A percentile compares a stretch with the other conserved stretches of the same genome.
Evolutionary conservation across 1,140 invertebrate genomes (phyloP).

Genomic region (Trachymyrmex cornetzi): DNA sequence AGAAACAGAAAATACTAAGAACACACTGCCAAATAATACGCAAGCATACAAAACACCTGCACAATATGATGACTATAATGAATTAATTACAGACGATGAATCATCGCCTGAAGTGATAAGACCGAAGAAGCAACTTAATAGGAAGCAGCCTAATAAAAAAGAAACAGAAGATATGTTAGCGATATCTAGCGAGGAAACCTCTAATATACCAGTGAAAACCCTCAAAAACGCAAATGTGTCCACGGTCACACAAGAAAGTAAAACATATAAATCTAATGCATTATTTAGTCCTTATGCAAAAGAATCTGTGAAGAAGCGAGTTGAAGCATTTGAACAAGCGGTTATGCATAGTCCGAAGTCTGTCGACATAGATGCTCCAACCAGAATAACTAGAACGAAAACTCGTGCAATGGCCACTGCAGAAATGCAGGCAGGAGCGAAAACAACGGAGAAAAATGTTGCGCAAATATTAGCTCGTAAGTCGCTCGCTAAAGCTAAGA

Average conservation of each 20-base stretch:
- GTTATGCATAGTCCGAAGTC: conserved; percentile 77
- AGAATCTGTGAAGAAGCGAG: conserved; percentile 88
- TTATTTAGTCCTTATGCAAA: conserved; percentile 88
- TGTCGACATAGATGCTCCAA: conserved; percentile 67
- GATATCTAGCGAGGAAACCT: conserved; percentile 72
- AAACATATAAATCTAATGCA: conserved; percentile 78
- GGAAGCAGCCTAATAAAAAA: conserved; percentile 53
- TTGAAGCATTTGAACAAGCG: conserved; percentile 89
- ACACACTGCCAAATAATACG: conserved; percentile 38
- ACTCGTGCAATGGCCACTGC: conserved; percentile 81
- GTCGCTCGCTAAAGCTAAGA: conserved; percentile 82
- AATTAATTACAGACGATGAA: conserved; percentile 84
- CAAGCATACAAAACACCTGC: conserved; percentile 34
- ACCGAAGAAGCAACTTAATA: conserved; percentile 31
- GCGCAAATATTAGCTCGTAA: conserved; percentile 80
- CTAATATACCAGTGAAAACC: conserved; percentile 58
- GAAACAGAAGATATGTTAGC: conserved; percentile 27
- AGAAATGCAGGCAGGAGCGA: conserved; percentile 28
- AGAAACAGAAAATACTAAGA: conserved; percentile 10
- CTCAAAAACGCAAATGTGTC: conserved; percentile 3
- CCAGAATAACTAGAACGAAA: conserved; percentile 84
- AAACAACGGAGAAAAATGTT: conserved; percentile 52
- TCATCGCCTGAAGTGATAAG: conserved; percentile 80
- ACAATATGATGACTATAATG: conserved; percentile 68
- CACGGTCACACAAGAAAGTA: conserved; percentile 40